Base-by-base conservation (phyloP, 1,140 invertebrate genomes). In the Zaprionus inermis region DNA sequence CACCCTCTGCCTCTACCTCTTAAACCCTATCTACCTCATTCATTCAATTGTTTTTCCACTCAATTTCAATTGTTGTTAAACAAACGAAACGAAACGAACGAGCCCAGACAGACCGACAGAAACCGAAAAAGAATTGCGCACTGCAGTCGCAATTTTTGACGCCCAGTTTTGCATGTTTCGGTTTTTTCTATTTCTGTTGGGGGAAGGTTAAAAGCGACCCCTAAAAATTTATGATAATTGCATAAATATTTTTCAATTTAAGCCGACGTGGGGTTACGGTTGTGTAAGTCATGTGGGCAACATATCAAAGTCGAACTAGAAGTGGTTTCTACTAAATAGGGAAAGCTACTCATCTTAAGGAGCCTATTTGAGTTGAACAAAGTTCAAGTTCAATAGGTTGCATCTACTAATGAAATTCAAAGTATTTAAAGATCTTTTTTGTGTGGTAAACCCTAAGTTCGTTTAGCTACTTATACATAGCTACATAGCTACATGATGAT, bases 31-130 rank as follows among this genome's bases (percentile, higher is more conserved):
- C 30, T 69, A 49, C 59, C 61, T 49, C 18, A 49, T 11, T n/a
- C 52, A 28, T 38, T 24, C 78, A 72, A 81, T 72, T 83, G 80
- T 69, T 76, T 73, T 82, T 84, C 83, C 82, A 86, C 79, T 85
- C 83, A 88, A 88, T 85, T 82, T 86, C 79, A 85, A 88, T 85
- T 85, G 82, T 72, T 81, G 32, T 51, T 69, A 83, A 79, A 72
- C 71, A 77, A 85, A 85, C 78, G 30, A 72, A 67, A 46, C 70
- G 59, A 55, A 64, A 32, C 52, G 49, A 64, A 30, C 22, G 16
- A 30, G 38, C 20, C n/a, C 44, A 18, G 9, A 49, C 44, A 49
- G 44, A 49, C 44, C 20, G 34, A 32, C 32, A 32, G 6, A 5
- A 32, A 32, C 2, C 1, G 1, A 24, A 32, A 32, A 7, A 64